phyloP scores from a whole-genome alignment of 2,113 vertebrate species.

The Nycticorax nycticorax region DNA sequence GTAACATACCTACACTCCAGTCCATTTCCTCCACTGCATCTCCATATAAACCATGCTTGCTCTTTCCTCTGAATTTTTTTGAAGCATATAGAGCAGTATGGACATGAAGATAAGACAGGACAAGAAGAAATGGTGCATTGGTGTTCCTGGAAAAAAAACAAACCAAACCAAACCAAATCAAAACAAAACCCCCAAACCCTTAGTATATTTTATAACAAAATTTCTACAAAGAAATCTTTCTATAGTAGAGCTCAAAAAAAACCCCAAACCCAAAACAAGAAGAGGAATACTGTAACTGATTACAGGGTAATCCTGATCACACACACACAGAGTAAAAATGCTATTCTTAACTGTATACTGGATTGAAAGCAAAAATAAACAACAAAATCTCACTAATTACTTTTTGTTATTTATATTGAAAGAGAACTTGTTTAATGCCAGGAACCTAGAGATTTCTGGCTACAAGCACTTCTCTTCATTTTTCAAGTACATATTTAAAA shows the following conservation, averaged over 20 bases:
- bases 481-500: not conserved
- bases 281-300: not conserved
- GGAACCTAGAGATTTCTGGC: not conserved
- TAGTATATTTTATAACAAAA: not conserved
- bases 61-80: conserved; percentile 77
- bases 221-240: not conserved
- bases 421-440: not conserved
- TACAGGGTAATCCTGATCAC: not conserved
- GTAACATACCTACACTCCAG: conserved; percentile 86
- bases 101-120: conserved; percentile 85
- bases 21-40: conserved; percentile 89
- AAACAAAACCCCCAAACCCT: not conserved
- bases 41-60: conserved; percentile 84
- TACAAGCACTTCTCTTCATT: not conserved
- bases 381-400: not conserved
- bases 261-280: not conserved
- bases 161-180: not conserved
- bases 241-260: not conserved
- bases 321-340: not conserved
- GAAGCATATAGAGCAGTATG: conserved; percentile 87
- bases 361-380: not conserved
- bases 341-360: not conserved
- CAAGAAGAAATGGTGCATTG: conserved; percentile 80
- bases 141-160: conserved; percentile 73
- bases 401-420: not conserved